Evolutionary conservation across 2,797 vertebrate genomes (phyloP).

Genomic region (Hydrolagus colliei): DNA sequence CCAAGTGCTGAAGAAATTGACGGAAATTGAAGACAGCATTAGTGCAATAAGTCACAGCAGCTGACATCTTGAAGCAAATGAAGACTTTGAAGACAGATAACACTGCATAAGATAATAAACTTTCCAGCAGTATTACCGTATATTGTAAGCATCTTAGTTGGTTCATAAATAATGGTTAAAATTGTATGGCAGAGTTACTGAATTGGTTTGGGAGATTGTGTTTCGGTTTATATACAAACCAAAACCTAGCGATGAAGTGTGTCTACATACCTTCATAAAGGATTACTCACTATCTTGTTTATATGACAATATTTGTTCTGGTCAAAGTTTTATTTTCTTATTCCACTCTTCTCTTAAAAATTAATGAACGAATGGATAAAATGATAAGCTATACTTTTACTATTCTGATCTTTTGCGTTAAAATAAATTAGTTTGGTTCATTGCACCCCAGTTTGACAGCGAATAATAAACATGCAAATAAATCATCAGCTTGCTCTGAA

Average conservation of each 20-base stretch:
- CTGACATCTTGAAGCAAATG: slow-evolving; percentile 42
- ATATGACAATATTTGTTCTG: too few species aligned
- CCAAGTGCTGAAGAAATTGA: slow-evolving; percentile 78
- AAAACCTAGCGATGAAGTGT: background rate
- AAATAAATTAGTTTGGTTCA: too few species aligned
- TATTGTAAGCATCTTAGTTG: background rate
- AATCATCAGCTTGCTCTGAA: background rate
- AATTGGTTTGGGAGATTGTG: background rate
- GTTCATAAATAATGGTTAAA: background rate
- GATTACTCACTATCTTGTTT: background rate
- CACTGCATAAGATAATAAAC: too few species aligned
- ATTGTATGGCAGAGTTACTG: background rate
- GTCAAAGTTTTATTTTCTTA: background rate
- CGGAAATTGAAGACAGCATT: slow-evolving; percentile 79
- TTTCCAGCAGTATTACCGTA: background rate
- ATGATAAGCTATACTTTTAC: too few species aligned
- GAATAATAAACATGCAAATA: too few species aligned
- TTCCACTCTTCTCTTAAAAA: too few species aligned
- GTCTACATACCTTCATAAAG: background rate
- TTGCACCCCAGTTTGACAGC: too few species aligned
- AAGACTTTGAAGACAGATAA: too few species aligned
- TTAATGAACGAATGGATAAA: too few species aligned
- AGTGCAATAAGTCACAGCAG: slow-evolving; percentile 59
- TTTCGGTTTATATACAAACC: background rate
- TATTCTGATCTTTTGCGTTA: too few species aligned